Conservation (phyloP, 2,113 vertebrate genomes). For the Choloepus hoffmanni region DNA sequence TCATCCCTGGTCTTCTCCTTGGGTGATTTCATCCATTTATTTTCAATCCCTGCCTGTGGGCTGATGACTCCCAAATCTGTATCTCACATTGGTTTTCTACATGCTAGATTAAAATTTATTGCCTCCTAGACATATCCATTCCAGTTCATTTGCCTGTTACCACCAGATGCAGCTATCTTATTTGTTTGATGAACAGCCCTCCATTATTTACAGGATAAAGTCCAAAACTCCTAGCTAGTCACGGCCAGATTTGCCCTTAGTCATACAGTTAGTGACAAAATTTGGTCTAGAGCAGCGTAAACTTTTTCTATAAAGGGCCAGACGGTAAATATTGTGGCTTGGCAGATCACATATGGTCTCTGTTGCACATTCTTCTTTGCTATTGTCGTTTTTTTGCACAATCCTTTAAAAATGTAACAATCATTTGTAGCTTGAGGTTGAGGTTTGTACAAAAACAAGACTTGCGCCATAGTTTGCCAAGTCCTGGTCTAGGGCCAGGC, state of each 20-base stretch:
- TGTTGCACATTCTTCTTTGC: neutral
- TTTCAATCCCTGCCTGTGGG: neutral
- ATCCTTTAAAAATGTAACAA: neutral
- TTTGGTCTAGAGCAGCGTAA: neutral
- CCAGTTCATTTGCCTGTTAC: neutral
- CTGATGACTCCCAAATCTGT: neutral
- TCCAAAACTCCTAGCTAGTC: neutral
- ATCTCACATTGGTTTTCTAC: neutral
- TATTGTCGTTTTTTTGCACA: neutral
- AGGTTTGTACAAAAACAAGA: neutral
- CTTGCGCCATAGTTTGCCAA: constrained; percentile 20
- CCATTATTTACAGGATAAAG: neutral
- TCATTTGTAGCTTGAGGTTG: neutral
- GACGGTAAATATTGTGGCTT: constrained; percentile 6
- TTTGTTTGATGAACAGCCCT: neutral
- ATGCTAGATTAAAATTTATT: neutral
- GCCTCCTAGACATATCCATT: neutral
- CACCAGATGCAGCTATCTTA: neutral
- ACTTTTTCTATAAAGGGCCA: constrained; percentile 22
- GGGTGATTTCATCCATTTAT: neutral
- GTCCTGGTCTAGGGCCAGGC: neutral
- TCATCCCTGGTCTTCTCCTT: neutral
- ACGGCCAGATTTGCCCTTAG: neutral
- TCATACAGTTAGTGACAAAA: neutral
- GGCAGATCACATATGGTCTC: constrained; percentile 5